phyloP scores from a whole-genome alignment of 2,888 invertebrate genomes.

The Stenchaetothrips biformis region DNA sequence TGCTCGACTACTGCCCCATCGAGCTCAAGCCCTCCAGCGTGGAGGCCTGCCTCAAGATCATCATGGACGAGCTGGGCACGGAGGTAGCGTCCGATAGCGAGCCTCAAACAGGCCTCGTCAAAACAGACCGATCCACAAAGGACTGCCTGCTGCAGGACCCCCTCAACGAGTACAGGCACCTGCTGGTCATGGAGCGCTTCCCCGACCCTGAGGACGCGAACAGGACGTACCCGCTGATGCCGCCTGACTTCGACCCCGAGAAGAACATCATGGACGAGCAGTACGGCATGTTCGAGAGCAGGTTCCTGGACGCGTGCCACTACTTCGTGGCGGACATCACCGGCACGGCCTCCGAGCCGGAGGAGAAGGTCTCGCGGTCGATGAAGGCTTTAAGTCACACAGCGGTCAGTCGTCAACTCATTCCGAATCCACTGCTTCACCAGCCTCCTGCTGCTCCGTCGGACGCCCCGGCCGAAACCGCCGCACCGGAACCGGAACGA shows the following conservation, averaged over 20 bases:
- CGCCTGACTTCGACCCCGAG: slow-evolving; percentile 2
- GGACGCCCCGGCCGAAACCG: background rate
- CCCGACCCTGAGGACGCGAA: background rate
- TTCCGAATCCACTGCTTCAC: background rate
- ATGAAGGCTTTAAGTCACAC: background rate
- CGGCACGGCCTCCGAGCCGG: background rate
- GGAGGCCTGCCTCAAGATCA: background rate
- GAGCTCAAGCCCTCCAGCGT: background rate
- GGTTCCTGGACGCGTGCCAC: slow-evolving; percentile 1
- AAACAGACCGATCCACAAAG: background rate
- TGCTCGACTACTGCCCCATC: background rate
- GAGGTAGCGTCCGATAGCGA: no score
- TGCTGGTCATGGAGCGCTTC: background rate
- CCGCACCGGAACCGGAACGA: background rate
- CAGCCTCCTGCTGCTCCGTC: background rate
- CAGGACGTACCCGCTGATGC: background rate
- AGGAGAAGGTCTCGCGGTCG: background rate
- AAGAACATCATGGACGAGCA: slow-evolving; percentile 1
- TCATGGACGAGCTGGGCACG: background rate
- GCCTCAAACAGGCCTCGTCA: no score
- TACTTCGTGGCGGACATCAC: background rate
- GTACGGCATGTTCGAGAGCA: slow-evolving; percentile 1
- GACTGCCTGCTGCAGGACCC: background rate
- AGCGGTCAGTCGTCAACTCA: background rate
- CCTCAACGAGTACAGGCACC: background rate